Base-by-base conservation (phyloP, 2,113 vertebrate genomes). In the Anarrhichthys ocellatus region DNA sequence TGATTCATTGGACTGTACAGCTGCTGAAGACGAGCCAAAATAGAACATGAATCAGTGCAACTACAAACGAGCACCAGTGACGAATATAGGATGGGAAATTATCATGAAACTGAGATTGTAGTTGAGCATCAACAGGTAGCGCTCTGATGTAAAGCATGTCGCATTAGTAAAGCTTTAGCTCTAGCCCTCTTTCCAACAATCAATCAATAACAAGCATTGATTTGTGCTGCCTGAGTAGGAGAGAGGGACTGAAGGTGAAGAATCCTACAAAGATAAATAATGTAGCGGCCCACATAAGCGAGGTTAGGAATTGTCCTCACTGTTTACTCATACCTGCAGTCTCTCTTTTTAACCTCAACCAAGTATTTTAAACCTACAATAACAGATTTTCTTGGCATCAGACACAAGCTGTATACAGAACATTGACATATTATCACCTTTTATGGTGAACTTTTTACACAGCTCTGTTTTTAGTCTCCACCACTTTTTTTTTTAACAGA, bases 1-100 rank as follows among this genome's bases (percentile, higher is more conserved):
- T 6, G 9, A 74, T 50, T 66, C 54, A 67, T 3, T 38, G 54
- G 50, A 38, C 46, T 29, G 82, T 40, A 44, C 67, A 66, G 77
- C 38, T 11, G 38, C 40, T 77, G 38, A 67, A 54, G 71, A 81
- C 65, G n/a, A 73, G 69, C 40, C 54, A 78, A 84, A 83, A 77
- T 69, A 76, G 79, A 79, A 58, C 46, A 54, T 20, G 58, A 59
- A 74, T 67, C 59, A 65, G 59, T 59, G 44, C 58, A 11, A 74
- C 17, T 2, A 61, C 14, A 46, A 56, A 79, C 73, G 22, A 69
- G 29, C 52, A 8, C 4, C 15, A 20, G 59, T 20, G 70, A 66
- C 15, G 27, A 18, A 63, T 74, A 61, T 4, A 27, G 56, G 32
- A 17, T 65, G 82, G 52, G 0, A 36, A 2, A 13, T 62, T 61